Evolutionary conservation across 2,888 invertebrate species (phyloP), one percentile per base, ranked within the genome.

Genomic region (Melieria omissa): DNA sequence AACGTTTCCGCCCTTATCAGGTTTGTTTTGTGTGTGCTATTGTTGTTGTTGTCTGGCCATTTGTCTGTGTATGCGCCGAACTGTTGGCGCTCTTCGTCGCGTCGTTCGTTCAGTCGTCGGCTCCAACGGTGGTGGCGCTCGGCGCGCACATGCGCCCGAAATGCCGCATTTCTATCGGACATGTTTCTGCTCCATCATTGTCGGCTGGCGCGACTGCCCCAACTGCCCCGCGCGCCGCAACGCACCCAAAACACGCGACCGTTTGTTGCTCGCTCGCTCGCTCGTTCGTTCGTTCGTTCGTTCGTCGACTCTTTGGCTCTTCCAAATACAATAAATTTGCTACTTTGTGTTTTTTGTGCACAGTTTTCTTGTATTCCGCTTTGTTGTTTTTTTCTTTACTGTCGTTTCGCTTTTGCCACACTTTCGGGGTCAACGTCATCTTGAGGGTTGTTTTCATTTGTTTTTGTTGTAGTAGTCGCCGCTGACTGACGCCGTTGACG

Each of bases 351-450:
- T 55, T 8, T 41, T 29, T 65, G 54, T 29, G 45, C 49, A 49
- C 5, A 47, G 6, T 41, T 14, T 63, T 62, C 63, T 7, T 5
- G 45, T 7, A 58, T 68, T 73, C 58, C 16, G 58, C 42, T 69
- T 66, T 63, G 57, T 64, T 69, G 65, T 60, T 58, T 68, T 63
- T 65, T 58, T 69, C 65, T 60, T 60, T 60, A 61, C 55, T 14
- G 42, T 63, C 55, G 58, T 65, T 77, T 55, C 67, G 67, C 69
- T 77, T 77, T 73, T 70, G 47, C 67, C 67, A 72, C 73, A 29
- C 73, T 75, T 78, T 77, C 75, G 78, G 78, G 78, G 78, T 78
- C 78, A 78, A 77, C 78, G 78, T 75, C 77, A 77, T 75, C 68
- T 78, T 76, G 76, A 78, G 78, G 78, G 78, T 77, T 77, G 78